A percentile compares a stretch with the other conserved stretches of the same genome.
phyloP scores from a whole-genome alignment of 1,140 invertebrate genomes.

The Coenobita brevimanus region DNA sequence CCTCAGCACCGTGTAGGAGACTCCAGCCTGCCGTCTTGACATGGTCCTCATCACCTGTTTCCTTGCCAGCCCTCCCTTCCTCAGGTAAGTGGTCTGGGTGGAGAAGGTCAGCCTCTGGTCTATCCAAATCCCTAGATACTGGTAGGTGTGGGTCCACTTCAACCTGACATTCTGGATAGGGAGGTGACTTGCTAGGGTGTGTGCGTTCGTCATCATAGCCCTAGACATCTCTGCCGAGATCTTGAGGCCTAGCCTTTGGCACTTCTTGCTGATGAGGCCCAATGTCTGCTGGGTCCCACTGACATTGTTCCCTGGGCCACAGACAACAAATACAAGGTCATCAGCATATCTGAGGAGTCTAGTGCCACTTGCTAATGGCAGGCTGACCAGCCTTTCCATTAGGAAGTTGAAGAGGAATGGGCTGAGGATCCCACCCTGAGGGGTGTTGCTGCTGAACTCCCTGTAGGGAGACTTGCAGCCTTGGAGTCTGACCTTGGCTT shows the following conservation, averaged over 20 bases:
- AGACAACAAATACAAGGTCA: neutral
- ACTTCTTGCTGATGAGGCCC: slow-evolving; percentile 2
- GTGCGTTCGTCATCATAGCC: neutral
- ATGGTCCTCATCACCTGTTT: neutral
- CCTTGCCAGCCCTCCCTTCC: neutral
- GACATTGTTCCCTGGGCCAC: neutral
- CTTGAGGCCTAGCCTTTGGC: neutral
- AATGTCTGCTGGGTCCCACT: neutral
- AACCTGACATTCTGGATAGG: neutral
- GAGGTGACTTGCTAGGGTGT: neutral
- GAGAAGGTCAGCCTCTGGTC: slow-evolving; percentile 2
- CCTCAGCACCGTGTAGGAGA: neutral
- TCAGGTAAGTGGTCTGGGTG: neutral
- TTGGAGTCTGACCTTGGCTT: neutral
- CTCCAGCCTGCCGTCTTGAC: neutral
- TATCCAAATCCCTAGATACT: neutral
- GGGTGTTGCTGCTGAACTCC: neutral
- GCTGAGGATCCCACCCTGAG: slow-evolving; percentile 8
- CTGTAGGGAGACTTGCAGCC: neutral
- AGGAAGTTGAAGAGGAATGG: neutral
- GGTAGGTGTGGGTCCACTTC: neutral
- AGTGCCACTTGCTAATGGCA: neutral
- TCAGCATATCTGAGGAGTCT: slow-evolving; percentile 1
- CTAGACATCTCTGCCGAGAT: neutral
- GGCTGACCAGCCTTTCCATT: neutral